Base-by-base conservation (phyloP, 2,797 vertebrate species). In the Acanthurus tractus region DNA sequence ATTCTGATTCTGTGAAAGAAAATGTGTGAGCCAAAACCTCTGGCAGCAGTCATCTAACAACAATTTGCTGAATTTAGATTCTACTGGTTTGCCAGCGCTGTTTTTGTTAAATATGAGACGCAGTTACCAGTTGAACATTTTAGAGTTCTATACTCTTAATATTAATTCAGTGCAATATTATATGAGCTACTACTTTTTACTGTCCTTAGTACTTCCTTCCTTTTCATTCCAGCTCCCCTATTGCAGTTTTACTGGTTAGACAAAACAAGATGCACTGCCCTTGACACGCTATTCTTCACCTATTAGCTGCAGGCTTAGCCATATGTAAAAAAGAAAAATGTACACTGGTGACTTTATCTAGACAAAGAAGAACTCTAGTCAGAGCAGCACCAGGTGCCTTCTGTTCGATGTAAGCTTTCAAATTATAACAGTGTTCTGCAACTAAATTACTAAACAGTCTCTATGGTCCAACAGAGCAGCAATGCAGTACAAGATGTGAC, bases 371-470 rank as follows among this genome's bases (percentile, higher is more conserved):
- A 25, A 29, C 25, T 83, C 72, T 38, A 66, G 58, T 36, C 3
- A 23, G 72, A 63, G 80, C 84, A 71, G 42, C 70, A 71, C 22
- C 73, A 58, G 71, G 8, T 76, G 74, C 56, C 59, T 85, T 69
- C 84, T 87, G 86, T 78, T 84, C 58, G 76, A 22, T 65, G 72
- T 79, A 63, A 82, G 70, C 66, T 48, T 80, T 87, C 38, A 62
- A 42, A 78, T 83, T 81, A 70, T 14, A 77, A 29, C 25, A 76
- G 61, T 56, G 63, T 42, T 38, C 65, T 55, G 29, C 85, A 71
- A 13, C 40, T 6, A 42, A 63, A 64, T 49, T 74, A 87, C 50
- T 49, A 62, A 76, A 65, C 40, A 20, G 12, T 17, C 62, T 38
- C 55, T 38, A 22, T 12, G 40, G 36, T 83, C 54, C 14, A 64